A percentile compares a stretch with the other conserved stretches of the same genome.
Conservation (phyloP, 2,797 vertebrate species). For the Accipiter superciliosus region DNA sequence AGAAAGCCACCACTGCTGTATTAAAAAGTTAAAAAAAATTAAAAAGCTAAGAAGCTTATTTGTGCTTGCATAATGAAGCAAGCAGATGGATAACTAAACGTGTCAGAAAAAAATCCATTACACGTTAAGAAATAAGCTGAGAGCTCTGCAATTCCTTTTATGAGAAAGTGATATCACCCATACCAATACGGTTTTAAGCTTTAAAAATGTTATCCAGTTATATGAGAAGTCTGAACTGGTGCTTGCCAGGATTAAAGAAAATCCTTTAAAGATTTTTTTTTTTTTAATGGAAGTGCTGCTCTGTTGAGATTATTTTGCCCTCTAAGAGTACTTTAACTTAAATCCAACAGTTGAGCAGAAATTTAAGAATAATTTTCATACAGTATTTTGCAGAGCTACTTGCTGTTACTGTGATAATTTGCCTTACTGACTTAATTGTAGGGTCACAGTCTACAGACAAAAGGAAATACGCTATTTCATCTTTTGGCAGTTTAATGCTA, state of each 20-base stretch:
- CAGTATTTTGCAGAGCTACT: background rate
- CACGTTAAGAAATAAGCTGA: background rate
- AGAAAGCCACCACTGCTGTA: background rate
- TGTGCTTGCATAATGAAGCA: conserved; percentile 21
- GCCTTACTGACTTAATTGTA: background rate
- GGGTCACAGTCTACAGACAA: background rate
- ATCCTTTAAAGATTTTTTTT: conserved; percentile 1
- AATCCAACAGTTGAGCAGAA: background rate
- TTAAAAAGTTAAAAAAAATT: background rate
- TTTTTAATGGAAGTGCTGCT: background rate
- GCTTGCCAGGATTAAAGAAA: conserved; percentile 43
- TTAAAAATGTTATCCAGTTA: conserved; percentile 53
- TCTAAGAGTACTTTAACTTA: background rate
- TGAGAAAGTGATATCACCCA: background rate
- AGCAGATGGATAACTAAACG: conserved; percentile 26
- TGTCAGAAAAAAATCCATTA: conserved; percentile 38
- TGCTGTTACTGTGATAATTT: background rate
- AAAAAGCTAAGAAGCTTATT: conserved; percentile 35
- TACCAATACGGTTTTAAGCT: conserved; percentile 34
- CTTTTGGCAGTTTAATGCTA: background rate
- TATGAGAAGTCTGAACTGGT: conserved; percentile 20
- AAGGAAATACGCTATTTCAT: background rate
- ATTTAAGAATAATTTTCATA: background rate
- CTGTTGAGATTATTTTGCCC: conserved; percentile 35
- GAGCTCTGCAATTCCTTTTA: conserved; percentile 4